Conservation (phyloP, 2,888 invertebrate species). For the Tetropium fuscum region DNA sequence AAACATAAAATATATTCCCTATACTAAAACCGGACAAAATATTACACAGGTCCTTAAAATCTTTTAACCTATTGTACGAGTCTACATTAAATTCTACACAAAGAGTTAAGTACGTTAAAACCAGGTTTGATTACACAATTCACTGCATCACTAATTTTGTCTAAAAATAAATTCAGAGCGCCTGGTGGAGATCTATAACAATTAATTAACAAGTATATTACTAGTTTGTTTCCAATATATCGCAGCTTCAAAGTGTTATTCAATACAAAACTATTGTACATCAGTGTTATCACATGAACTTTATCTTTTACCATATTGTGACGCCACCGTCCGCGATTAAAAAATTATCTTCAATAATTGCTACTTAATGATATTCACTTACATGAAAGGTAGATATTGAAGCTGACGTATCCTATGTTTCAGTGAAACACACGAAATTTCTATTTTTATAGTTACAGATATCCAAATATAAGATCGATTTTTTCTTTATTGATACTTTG, state of each 20-base stretch:
- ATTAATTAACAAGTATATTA: neutral
- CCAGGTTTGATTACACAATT: neutral
- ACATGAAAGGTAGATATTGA: neutral
- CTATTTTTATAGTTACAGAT: no score
- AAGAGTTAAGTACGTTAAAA: no score
- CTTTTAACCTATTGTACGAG: neutral
- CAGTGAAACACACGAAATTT: neutral
- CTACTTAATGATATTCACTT: neutral
- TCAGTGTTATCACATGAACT: neutral
- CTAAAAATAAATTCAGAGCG: neutral
- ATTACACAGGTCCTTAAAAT: neutral
- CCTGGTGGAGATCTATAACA: no score
- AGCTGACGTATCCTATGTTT: neutral
- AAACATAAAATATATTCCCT: no score
- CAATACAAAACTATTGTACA: neutral
- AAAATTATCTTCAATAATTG: neutral
- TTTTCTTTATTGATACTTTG: no score
- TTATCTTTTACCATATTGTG: neutral
- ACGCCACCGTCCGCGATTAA: neutral
- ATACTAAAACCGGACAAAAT: neutral
- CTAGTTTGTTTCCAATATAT: neutral
- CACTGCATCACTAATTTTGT: neutral
- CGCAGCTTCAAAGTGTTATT: neutral
- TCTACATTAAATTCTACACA: neutral
- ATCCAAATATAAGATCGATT: no score